Conservation (phyloP, 2,797 vertebrate species). For the Benthosema pterotum region DNA sequence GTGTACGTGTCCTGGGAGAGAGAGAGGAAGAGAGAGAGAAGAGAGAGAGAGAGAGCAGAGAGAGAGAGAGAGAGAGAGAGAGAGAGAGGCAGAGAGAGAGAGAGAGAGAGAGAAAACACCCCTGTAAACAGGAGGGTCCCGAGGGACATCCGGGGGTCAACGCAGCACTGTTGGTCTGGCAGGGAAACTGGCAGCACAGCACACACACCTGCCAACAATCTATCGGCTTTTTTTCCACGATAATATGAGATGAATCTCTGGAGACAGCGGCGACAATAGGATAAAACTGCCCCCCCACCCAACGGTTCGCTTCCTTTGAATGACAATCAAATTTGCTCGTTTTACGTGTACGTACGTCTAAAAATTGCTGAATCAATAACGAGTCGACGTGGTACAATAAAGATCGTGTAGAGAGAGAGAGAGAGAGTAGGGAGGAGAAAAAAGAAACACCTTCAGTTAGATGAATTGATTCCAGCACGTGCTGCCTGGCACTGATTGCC, state of each 20-base stretch:
- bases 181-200: constrained; percentile 20
- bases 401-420: constrained; percentile 10
- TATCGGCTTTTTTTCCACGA: constrained; percentile 22
- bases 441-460: neutral
- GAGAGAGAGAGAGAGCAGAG: neutral
- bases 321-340: constrained; percentile 17
- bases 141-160: constrained; percentile 48
- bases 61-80: neutral
- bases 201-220: constrained; percentile 23
- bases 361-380: constrained; percentile 46
- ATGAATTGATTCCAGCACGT: constrained; percentile 50
- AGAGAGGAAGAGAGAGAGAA: no score
- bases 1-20: constrained; percentile 23
- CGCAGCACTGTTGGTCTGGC: constrained; percentile 21
- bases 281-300: constrained; percentile 19
- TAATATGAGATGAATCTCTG: constrained; percentile 21
- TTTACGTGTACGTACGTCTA: constrained; percentile 2
- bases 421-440: neutral
- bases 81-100: neutral
- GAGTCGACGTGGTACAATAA: constrained; percentile 43
- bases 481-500: constrained; percentile 55
- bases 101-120: constrained; percentile 18
- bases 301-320: constrained; percentile 1
- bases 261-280: constrained; percentile 18
- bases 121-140: constrained; percentile 40